Conservation (phyloP, 2,888 invertebrate genomes). For the Allophyes oxyacanthae region DNA sequence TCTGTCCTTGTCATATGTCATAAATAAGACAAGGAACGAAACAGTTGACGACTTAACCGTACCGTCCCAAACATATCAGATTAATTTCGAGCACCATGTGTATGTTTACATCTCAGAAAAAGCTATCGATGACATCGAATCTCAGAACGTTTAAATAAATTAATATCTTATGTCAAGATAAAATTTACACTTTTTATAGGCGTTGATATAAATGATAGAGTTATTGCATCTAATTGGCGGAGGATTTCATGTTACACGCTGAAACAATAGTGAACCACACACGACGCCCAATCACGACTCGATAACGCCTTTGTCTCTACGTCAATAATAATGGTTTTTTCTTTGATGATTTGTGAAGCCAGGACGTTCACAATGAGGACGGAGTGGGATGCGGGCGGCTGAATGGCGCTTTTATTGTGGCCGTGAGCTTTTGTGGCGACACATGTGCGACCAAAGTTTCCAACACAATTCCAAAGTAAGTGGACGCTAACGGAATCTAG, state of each 20-base stretch:
- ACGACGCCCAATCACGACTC: conserved; percentile 79
- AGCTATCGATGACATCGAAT: conserved; percentile 44
- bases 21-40: conserved; percentile 54
- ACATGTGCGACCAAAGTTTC: conserved; percentile 61
- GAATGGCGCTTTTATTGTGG: conserved; percentile 80
- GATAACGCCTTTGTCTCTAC: conserved; percentile 83
- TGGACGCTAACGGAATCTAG: conserved; percentile 48
- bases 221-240: conserved; percentile 74
- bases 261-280: conserved; percentile 78
- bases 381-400: conserved; percentile 84
- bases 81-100: conserved; percentile 54
- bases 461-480: conserved; percentile 44
- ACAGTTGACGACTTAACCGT: conserved; percentile 45
- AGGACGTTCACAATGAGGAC: conserved; percentile 83
- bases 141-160: conserved; percentile 47
- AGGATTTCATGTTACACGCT: conserved; percentile 59
- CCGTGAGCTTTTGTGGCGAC: conserved; percentile 75
- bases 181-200: conserved; percentile 43
- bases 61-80: conserved; percentile 58
- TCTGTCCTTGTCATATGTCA: conserved; percentile 25
- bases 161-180: conserved; percentile 54
- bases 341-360: conserved; percentile 87
- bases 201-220: conserved; percentile 68
- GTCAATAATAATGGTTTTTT: conserved; percentile 74
- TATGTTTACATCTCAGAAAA: conserved; percentile 55